These are phyloP conservation scores for Drosophila kanekoi DNA, from an alignment of 2,888 invertebrate species.

Conservation along the genomic window DNA sequence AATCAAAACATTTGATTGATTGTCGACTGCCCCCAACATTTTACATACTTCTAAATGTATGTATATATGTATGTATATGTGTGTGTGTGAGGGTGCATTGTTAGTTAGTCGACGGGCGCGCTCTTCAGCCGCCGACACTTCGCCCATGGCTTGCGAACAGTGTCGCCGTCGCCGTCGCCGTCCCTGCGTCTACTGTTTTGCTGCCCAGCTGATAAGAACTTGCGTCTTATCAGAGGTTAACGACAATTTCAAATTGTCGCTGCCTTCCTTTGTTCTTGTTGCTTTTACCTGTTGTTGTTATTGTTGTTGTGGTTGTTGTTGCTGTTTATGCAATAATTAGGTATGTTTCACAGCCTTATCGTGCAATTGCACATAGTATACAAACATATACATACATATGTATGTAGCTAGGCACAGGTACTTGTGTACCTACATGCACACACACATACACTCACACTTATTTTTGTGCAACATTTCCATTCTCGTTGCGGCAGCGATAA, in stretches of 20 bases:
- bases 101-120: constrained; percentile 14
- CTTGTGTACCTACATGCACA: not conserved
- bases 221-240: constrained; percentile 49
- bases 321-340: constrained; percentile 58
- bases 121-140: constrained; percentile 51
- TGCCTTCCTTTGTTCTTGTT: constrained; percentile 15
- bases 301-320: constrained; percentile 31
- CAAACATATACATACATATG: not conserved
- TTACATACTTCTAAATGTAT: not conserved
- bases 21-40: constrained; percentile 42
- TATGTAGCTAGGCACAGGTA: not conserved
- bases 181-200: constrained; percentile 49
- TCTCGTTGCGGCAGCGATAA: constrained; percentile 1
- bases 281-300: constrained; percentile 16
- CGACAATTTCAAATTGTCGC: constrained; percentile 44
- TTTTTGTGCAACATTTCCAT: constrained; percentile 16
- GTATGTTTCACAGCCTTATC: constrained; percentile 47
- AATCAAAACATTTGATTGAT: constrained; percentile 63
- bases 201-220: constrained; percentile 46
- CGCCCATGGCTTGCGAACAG: constrained; percentile 26
- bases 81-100: not conserved
- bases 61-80: not conserved
- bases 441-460: not conserved
- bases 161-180: constrained; percentile 32
- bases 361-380: constrained; percentile 22